Base-by-base conservation (phyloP, 1,140 invertebrate species). In the Pogonomyrmex californicus region DNA sequence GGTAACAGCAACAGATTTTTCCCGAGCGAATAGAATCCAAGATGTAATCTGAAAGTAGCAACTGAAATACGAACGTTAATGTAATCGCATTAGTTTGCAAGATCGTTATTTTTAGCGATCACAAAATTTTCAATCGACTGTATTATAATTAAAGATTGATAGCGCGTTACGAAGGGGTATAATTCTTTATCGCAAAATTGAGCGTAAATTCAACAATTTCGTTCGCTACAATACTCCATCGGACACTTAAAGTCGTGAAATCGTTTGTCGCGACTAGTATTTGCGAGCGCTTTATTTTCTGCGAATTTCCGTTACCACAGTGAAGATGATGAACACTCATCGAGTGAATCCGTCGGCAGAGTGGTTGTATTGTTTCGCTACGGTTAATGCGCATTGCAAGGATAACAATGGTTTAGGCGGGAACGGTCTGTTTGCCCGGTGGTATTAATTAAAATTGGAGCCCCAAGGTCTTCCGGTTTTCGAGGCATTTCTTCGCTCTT, bases 371-470 rank as follows among this genome's bases (percentile, higher is more conserved):
- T 54, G 78, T 81, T 81, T 71, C 49, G 65, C 14, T 12, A 47
- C 44, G 30, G 60, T 56, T 62, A 44, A 79, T 79, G 60, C 49
- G 65, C 78, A 81, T 71, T 81, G 78, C 63, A 33, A 56, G 49
- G 65, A 81, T 71, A 88, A 86, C 88, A 86, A 88, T 79, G 87
- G 78, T 54, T 81, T 81, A 86, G 65, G 41, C 41, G 51, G 66
- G 9, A 56, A 60, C 63, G 51, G 17, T 49, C 73, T 70, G 60
- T 58, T n/a, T 62, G 63, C 41, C 17, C 14, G 38, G 38, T 36
- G 60, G 54, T 76, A 77, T 88, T 86, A 81, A 89, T 89, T 88
- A 86, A 81, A 89, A 86, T 89, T 89, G 71, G 38, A 60, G 49
- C 65, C 49, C 49, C 49, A 54, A 71, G 65, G 49, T 81, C 78